Conservation (phyloP, 2,797 vertebrate species). For the Loriculus beryllinus region DNA sequence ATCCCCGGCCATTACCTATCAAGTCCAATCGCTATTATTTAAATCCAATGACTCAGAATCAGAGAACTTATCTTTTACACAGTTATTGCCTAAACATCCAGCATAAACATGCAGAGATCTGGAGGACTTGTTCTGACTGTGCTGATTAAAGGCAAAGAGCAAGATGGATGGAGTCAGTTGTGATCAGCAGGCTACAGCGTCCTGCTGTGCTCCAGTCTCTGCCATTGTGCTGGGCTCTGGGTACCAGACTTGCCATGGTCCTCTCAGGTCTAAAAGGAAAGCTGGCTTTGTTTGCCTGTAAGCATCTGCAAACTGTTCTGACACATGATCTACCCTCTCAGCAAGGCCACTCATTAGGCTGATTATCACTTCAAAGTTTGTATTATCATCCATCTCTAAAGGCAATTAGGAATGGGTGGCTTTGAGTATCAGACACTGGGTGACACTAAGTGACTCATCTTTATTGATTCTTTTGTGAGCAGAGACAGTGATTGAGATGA, state of each 20-base stretch:
- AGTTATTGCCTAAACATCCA: constrained; percentile 53
- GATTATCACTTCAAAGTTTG: constrained; percentile 91
- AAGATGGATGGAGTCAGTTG: constrained; percentile 80
- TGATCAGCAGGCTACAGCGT: constrained; percentile 69
- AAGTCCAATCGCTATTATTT: constrained; percentile 23
- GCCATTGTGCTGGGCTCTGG: constrained; percentile 76
- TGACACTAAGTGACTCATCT: constrained; percentile 88
- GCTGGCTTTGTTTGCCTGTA: constrained; percentile 73
- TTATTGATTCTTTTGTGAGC: constrained; percentile 85
- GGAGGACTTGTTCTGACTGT: constrained; percentile 49
- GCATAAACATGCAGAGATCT: constrained; percentile 35
- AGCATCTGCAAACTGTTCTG: constrained; percentile 77
- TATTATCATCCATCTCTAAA: constrained; percentile 91
- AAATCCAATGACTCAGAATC: constrained; percentile 33
- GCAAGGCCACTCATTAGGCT: constrained; percentile 84
- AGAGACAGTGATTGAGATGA: constrained; percentile 88
- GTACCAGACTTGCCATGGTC: constrained; percentile 76
- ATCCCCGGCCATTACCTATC: constrained; percentile 31
- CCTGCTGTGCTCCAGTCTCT: constrained; percentile 83
- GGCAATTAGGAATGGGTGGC: constrained; percentile 92
- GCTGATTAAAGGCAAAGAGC: constrained; percentile 71
- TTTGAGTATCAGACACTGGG: constrained; percentile 86
- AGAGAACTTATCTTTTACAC: constrained; percentile 34
- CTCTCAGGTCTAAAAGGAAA: constrained; percentile 77
- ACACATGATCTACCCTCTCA: constrained; percentile 75